phyloP scores from a whole-genome alignment of 2,888 invertebrate genomes.

The Drosophila nigricruria region DNA sequence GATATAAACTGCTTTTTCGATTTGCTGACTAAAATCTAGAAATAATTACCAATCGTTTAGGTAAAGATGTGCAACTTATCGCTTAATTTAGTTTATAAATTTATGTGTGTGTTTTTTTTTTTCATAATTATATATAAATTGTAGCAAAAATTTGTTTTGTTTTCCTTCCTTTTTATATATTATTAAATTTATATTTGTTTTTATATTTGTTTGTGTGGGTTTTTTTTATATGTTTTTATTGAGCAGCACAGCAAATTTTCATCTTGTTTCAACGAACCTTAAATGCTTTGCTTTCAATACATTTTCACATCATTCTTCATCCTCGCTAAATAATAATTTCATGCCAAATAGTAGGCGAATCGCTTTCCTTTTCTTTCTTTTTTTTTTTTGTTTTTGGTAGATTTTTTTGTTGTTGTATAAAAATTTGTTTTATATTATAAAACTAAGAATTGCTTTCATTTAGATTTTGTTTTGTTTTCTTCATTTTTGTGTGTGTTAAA shows the following conservation, averaged over 20 bases:
- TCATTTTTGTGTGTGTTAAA: conserved; percentile 31
- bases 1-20: conserved; percentile 32
- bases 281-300: conserved; percentile 72
- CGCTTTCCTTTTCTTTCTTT: conserved; percentile 12
- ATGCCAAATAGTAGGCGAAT: conserved; percentile 41
- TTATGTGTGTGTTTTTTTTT: conserved; percentile 38
- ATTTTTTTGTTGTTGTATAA: conserved; percentile 45
- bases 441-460: conserved; percentile 71
- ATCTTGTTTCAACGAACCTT: conserved; percentile 63
- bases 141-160: conserved; percentile 59
- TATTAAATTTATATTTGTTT: conserved; percentile 31
- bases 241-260: conserved; percentile 84
- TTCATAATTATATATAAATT: conserved; percentile 57
- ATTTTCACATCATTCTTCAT: conserved; percentile 24
- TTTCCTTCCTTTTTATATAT: conserved; percentile 41
- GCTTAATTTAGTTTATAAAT: conserved; percentile 58
- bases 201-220: conserved; percentile 59
- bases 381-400: conserved; percentile 58
- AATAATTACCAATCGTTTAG: conserved; percentile 83
- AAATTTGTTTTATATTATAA: conserved; percentile 55
- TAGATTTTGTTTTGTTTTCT: conserved; percentile 4
- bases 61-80: conserved; percentile 83
- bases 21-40: conserved; percentile 69
- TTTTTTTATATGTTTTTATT: conserved; percentile 78
- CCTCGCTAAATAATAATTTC: conserved; percentile 49